phyloP scores from a whole-genome alignment of 2,797 vertebrate genomes.

The Glossophaga mutica region DNA sequence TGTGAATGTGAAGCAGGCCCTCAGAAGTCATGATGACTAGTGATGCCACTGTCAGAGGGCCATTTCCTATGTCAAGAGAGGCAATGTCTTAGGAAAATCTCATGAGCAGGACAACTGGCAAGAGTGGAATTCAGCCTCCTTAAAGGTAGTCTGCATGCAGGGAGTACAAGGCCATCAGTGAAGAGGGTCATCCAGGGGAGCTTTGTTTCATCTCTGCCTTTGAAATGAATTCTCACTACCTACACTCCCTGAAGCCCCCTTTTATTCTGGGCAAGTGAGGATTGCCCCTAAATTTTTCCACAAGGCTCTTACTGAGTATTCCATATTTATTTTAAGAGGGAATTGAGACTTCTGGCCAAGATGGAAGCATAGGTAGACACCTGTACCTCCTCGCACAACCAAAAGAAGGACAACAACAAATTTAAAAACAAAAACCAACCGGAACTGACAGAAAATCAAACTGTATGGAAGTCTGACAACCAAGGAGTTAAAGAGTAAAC shows the following conservation, averaged over 20 bases:
- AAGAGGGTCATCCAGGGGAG: neutral
- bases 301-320: neutral
- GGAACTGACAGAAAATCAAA: no score
- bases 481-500: no score
- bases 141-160: neutral
- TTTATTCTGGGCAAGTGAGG: neutral
- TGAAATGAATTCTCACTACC: neutral
- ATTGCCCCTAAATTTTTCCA: neutral
- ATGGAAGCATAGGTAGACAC: no score
- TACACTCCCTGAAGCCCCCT: no score
- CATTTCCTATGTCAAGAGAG: neutral
- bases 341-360: neutral
- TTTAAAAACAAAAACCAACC: no score
- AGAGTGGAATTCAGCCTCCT: neutral
- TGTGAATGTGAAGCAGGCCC: neutral
- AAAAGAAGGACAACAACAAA: no score
- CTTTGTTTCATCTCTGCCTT: fast-evolving
- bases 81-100: neutral
- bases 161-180: neutral
- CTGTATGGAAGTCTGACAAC: no score
- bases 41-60: fast-evolving
- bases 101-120: neutral
- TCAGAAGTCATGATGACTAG: neutral
- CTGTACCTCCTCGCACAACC: no score
- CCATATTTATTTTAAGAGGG: neutral